Conservation (phyloP, 2,797 vertebrate genomes). For the Rousettus madagascariensis region DNA sequence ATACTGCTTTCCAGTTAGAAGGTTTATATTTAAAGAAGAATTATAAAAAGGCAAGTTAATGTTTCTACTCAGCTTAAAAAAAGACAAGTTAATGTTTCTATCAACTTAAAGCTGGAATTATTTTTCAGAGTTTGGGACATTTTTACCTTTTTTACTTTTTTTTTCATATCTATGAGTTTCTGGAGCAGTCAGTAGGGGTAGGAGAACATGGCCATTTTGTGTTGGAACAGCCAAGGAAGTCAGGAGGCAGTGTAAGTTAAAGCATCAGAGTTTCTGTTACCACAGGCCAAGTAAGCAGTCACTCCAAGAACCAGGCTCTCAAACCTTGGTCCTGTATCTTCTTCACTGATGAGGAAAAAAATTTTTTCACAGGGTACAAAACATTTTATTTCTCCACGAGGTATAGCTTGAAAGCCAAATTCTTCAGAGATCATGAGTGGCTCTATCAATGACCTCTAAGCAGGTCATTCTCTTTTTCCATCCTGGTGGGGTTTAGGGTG, state of each 20-base stretch:
- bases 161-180: not conserved
- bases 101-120: not conserved
- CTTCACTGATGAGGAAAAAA: not conserved
- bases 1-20: conserved; percentile 76
- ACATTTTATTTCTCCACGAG: not conserved
- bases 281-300: no score
- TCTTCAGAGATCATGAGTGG: not conserved
- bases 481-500: not conserved
- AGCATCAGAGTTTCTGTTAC: not conserved
- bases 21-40: conserved; percentile 72
- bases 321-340: not conserved
- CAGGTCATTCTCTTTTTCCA: not conserved
- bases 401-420: not conserved
- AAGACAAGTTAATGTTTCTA: conserved; percentile 58
- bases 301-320: not conserved
- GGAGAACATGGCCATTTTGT: not conserved
- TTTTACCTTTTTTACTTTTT: not conserved
- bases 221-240: not conserved
- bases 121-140: not conserved
- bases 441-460: no score
- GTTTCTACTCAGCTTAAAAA: conserved; percentile 63
- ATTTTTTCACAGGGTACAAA: not conserved
- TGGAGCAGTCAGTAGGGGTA: not conserved
- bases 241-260: not conserved
- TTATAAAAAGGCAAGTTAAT: conserved; percentile 53